A percentile compares a stretch with the other conserved stretches of the same genome.
Conservation (phyloP, 30 jellyfish, hydroid and myxozoan genomes). For the Chrysaora quinquecirrha region DNA sequence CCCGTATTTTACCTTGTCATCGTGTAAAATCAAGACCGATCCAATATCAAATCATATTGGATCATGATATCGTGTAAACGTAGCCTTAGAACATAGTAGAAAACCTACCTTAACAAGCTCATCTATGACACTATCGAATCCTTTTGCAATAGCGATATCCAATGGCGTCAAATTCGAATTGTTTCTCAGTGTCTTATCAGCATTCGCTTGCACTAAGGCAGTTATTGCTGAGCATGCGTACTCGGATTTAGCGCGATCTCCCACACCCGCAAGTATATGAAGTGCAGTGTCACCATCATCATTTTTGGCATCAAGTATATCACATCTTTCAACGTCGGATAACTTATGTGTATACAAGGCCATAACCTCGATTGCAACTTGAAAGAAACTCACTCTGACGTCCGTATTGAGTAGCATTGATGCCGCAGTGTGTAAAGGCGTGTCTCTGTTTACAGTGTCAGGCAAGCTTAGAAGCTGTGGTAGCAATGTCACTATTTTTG, state of each 20-base stretch:
- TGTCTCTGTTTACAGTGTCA: conserved; percentile 77
- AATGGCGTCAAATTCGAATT: conserved; percentile 78
- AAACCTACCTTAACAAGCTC: conserved; percentile 92
- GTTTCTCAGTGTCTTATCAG: conserved; percentile 88
- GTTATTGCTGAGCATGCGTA: conserved; percentile 90
- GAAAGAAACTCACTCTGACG: conserved; percentile 87
- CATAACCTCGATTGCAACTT: conserved; percentile 86
- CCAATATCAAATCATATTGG: too few relatives aligned
- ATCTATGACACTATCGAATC: conserved; percentile 83
- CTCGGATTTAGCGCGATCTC: conserved; percentile 82
- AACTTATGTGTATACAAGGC: conserved; percentile 77
- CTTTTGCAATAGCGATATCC: conserved; percentile 92
- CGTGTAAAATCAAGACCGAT: too few relatives aligned
- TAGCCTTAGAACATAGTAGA: too few relatives aligned
- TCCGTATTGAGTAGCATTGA: conserved; percentile 88
- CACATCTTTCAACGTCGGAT: conserved; percentile 71
- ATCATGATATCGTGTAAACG: too few relatives aligned
- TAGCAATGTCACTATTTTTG: conserved; percentile 72
- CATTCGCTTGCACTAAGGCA: conserved; percentile 84
- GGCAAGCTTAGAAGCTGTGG: conserved; percentile 67
- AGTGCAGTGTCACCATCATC: conserved; percentile 92
- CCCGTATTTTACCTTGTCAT: too few relatives aligned
- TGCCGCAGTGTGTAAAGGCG: conserved; percentile 96
- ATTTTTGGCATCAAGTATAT: conserved; percentile 79
- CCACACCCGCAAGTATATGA: conserved; percentile 87